Evolutionary conservation across 2,888 invertebrate genomes (phyloP).

Genomic region (Cremastinae sp.): DNA sequence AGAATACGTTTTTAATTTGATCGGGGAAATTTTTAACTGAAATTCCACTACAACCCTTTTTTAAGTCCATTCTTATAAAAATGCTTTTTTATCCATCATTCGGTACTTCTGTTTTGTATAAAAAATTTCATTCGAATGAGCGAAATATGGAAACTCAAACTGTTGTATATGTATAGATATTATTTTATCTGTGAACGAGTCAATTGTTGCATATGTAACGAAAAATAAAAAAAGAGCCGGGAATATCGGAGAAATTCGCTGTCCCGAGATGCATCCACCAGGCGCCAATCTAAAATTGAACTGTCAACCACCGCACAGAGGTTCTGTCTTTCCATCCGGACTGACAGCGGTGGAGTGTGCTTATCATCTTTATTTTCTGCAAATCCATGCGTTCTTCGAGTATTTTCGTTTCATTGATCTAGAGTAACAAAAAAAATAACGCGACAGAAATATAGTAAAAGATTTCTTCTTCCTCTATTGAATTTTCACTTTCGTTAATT

Average conservation of each 20-base stretch:
- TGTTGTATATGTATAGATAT: constrained; percentile 23
- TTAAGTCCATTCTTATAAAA: too few species aligned
- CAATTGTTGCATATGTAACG: constrained; percentile 14
- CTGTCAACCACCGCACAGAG: constrained; percentile 58
- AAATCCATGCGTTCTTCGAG: too few species aligned
- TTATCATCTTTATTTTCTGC: constrained; percentile 53
- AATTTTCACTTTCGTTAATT: neutral
- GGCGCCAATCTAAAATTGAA: constrained; percentile 60
- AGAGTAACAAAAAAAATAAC: too few species aligned
- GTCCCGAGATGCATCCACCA: constrained; percentile 34
- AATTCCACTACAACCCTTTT: too few species aligned
- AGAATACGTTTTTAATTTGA: too few species aligned
- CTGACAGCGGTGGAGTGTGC: constrained; percentile 32
- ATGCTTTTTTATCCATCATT: too few species aligned
- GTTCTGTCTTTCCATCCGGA: constrained; percentile 43
- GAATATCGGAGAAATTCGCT: constrained; percentile 33
- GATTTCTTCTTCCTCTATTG: too few species aligned
- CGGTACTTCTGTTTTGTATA: too few species aligned
- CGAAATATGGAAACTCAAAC: constrained; percentile 6
- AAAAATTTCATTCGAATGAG: neutral
- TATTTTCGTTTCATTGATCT: constrained; percentile 9
- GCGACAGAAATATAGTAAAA: too few species aligned
- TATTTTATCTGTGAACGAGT: constrained; percentile 14
- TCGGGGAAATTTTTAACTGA: too few species aligned
- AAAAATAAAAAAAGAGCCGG: constrained; percentile 16